Conservation (phyloP, 2,797 vertebrate genomes). For the Danio albolineatus region DNA sequence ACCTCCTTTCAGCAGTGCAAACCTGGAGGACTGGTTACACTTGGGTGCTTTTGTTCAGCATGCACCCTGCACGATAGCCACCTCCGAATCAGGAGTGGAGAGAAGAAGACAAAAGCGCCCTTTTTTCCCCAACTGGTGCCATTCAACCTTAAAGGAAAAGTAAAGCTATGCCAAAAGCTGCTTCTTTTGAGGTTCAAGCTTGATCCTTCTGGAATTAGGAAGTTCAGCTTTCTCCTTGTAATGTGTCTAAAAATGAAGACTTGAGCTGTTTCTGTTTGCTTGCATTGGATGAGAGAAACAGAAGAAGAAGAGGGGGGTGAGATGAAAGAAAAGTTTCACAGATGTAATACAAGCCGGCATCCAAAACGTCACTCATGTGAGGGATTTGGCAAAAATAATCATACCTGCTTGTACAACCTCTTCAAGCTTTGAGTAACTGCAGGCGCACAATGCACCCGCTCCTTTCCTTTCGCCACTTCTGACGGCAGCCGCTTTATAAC, state of each 20-base stretch:
- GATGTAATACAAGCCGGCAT: slow-evolving; percentile 66
- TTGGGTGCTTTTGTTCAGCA: slow-evolving; percentile 69
- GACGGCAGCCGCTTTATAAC: slow-evolving; percentile 48
- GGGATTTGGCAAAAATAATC: slow-evolving; percentile 47
- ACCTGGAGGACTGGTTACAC: slow-evolving; percentile 73
- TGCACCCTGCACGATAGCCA: slow-evolving; percentile 70
- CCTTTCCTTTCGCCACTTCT: slow-evolving; percentile 31
- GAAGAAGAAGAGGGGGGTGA: slow-evolving; percentile 51
- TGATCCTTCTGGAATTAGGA: slow-evolving; percentile 50
- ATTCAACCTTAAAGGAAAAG: slow-evolving; percentile 62
- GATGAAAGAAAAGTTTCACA: slow-evolving; percentile 49
- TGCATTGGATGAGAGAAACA: slow-evolving; percentile 41
- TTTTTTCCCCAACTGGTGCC: slow-evolving; percentile 51
- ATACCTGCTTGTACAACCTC: slow-evolving; percentile 52
- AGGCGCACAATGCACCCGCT: slow-evolving; percentile 16
- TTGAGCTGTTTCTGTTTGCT: slow-evolving; percentile 40
- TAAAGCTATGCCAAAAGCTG: slow-evolving; percentile 51
- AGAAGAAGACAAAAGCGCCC: slow-evolving; percentile 56
- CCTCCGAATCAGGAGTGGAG: slow-evolving; percentile 68
- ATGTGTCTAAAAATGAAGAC: slow-evolving; percentile 39
- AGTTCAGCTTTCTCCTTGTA: slow-evolving; percentile 54
- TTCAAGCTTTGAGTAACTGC: slow-evolving; percentile 47
- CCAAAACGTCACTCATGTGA: slow-evolving; percentile 60
- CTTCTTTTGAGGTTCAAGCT: slow-evolving; percentile 48
- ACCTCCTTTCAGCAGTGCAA: slow-evolving; percentile 34